Percentiles rank a stretch among this genome's conserved stretches.
Conservation (phyloP, 2,113 vertebrate genomes). For the Microcebus griseorufus region DNA sequence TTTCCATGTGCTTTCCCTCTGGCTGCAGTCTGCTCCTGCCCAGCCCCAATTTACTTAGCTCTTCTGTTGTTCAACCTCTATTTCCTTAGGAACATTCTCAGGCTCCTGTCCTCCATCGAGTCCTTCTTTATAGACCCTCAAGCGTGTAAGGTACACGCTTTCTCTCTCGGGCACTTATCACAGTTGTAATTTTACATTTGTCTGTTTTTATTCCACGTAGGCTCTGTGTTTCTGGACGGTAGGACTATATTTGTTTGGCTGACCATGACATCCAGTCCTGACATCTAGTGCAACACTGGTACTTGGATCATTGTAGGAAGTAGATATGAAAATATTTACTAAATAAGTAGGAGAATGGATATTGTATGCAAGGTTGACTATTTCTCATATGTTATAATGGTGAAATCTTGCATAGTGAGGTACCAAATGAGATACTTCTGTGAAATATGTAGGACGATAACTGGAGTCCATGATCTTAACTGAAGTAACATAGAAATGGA, state of each 20-base stretch:
- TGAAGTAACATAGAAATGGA: no score
- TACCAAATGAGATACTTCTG: neutral
- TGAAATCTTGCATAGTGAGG: neutral
- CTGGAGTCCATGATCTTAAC: no score
- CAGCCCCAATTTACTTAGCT: neutral
- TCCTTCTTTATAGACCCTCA: neutral
- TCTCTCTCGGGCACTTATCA: neutral
- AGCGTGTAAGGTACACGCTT: neutral
- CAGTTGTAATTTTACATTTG: neutral
- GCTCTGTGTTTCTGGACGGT: neutral
- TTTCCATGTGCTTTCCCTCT: neutral
- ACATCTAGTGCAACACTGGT: neutral
- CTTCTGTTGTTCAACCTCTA: neutral
- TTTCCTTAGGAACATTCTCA: neutral
- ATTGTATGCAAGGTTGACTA: neutral
- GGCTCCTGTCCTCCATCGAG: neutral
- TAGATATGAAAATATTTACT: neutral
- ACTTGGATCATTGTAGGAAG: neutral
- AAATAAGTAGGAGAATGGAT: neutral
- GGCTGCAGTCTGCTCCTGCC: neutral
- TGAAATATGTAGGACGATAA: neutral
- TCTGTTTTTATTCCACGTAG: neutral
- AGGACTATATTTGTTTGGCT: neutral
- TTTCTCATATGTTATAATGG: neutral
- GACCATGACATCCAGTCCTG: neutral